Evolutionary conservation across 2,797 vertebrate species (phyloP).

Genomic region (Phylloscopus collybita): DNA sequence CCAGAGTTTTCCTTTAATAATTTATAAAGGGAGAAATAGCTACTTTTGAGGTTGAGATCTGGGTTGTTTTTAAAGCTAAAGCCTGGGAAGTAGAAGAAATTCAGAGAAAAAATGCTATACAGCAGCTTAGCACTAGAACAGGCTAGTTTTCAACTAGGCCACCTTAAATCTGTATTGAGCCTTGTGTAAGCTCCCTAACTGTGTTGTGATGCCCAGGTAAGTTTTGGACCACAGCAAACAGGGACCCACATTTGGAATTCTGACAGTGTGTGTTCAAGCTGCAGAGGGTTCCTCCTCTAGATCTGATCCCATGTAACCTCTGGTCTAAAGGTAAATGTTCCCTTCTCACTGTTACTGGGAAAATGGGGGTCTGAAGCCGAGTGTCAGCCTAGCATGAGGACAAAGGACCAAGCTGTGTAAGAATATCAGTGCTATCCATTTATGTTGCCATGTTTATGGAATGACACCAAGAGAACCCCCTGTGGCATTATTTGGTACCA

Average conservation of each 20-base stretch:
- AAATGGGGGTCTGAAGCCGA: background rate
- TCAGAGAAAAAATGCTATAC: background rate
- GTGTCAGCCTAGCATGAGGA: background rate
- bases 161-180: background rate
- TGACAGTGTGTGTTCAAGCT: background rate
- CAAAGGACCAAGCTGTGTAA: background rate
- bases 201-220: background rate
- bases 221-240: background rate
- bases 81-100: background rate
- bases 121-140: background rate
- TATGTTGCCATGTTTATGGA: rapidly evolving
- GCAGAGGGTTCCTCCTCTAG: background rate
- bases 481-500: background rate
- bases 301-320: background rate
- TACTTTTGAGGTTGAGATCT: background rate
- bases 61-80: background rate
- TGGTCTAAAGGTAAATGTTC: background rate
- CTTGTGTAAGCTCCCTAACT: background rate
- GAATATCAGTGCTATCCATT: background rate
- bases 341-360: background rate
- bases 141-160: background rate
- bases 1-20: background rate
- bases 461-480: rapidly evolving
- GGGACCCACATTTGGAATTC: background rate
- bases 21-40: background rate